These are phyloP conservation scores for Megaceryle alcyon DNA, from an alignment of 2,797 vertebrate genomes.

Conservation along the genomic window DNA sequence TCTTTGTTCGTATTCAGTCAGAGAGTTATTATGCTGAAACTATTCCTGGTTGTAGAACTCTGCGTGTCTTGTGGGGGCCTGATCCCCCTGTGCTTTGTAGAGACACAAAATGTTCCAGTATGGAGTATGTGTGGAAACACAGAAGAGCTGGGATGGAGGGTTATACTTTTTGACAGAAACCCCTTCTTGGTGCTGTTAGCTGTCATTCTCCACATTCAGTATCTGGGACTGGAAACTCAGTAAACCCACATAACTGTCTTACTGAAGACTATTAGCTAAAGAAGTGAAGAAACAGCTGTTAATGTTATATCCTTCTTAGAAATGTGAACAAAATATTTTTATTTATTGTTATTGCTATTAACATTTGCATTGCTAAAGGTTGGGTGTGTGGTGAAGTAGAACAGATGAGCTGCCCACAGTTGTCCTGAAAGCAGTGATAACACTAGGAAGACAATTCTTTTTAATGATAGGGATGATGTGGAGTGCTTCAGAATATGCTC, in stretches of 20 bases:
- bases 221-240: background rate
- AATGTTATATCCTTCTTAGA: background rate
- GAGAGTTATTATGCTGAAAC: background rate
- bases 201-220: background rate
- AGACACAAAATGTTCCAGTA: background rate
- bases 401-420: background rate
- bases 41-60: background rate
- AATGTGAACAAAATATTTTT: background rate
- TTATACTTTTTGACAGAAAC: background rate
- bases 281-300: background rate
- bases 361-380: background rate
- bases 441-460: background rate
- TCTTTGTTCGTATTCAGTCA: slow-evolving; percentile 17
- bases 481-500: background rate
- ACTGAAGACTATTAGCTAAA: background rate
- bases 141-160: background rate
- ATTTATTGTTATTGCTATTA: background rate
- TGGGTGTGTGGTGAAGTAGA: background rate
- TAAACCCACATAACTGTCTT: background rate
- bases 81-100: background rate
- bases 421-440: background rate
- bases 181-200: background rate
- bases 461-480: background rate
- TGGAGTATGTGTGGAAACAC: background rate
- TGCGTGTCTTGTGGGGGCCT: background rate